A percentile compares a stretch with the other conserved stretches of the same genome.
phyloP scores from a whole-genome alignment of 1,140 invertebrate species.

The Chironomus tepperi region DNA sequence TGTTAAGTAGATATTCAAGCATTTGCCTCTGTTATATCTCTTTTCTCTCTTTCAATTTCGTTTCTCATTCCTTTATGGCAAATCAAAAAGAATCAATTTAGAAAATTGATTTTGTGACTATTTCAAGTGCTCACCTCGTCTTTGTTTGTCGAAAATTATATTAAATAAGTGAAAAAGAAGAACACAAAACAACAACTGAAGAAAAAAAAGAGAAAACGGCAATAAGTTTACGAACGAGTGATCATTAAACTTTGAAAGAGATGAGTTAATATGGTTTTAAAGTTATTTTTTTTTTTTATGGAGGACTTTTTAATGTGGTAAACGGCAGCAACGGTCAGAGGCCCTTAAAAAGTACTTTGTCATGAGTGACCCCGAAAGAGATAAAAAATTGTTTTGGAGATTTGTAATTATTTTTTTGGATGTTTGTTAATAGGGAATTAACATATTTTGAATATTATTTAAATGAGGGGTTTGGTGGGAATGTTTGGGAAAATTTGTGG shows the following conservation, averaged over 20 bases:
- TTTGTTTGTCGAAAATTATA: background rate
- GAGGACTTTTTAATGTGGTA: background rate
- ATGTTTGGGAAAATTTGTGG: too few relatives aligned
- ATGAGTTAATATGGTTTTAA: background rate
- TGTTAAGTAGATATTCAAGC: background rate
- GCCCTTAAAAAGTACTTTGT: background rate
- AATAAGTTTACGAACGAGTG: conserved; percentile 43
- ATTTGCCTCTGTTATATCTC: background rate
- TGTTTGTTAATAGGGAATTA: too few relatives aligned
- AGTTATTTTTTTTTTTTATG: too few relatives aligned
- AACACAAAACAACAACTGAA: too few relatives aligned
- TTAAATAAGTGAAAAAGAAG: background rate
- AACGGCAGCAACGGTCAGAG: background rate
- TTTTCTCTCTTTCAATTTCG: background rate
- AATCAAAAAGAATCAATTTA: conserved; percentile 20
- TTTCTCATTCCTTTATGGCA: background rate
- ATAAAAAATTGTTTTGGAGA: background rate
- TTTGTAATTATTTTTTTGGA: background rate
- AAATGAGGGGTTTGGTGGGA: too few relatives aligned
- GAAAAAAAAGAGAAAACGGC: conserved; percentile 1
- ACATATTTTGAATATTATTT: too few relatives aligned
- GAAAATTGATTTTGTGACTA: conserved; percentile 18
- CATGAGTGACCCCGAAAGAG: background rate
- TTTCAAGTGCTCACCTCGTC: background rate
- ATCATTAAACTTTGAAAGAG: too few relatives aligned